Conservation (phyloP, 1,140 invertebrate species). For the Diplogasteroides magnus region DNA sequence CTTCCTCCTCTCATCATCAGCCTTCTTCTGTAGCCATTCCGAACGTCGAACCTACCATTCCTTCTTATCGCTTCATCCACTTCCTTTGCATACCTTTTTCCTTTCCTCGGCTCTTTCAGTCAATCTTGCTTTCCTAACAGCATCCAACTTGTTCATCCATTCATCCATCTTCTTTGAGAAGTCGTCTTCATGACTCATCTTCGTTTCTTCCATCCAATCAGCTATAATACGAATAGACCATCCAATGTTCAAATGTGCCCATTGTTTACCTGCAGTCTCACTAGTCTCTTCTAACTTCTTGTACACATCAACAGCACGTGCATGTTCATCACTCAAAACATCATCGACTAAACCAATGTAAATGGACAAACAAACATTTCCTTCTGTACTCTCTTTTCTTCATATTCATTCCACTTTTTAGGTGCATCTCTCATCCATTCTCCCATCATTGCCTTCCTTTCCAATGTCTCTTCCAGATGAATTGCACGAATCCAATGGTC, state of each 20-base stretch:
- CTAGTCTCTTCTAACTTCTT: constrained; percentile 37
- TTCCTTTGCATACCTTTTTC: constrained; percentile 24
- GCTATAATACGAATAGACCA: no score
- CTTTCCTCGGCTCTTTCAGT: constrained; percentile 29
- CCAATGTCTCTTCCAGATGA: constrained; percentile 49
- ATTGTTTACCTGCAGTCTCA: no score
- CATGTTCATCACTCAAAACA: constrained; percentile 41
- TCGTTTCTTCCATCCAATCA: constrained; percentile 39
- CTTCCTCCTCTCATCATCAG: not conserved
- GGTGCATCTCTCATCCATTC: constrained; percentile 25
- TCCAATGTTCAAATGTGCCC: no score
- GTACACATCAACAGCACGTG: constrained; percentile 37
- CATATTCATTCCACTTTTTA: constrained; percentile 38
- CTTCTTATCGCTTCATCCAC: constrained; percentile 4
- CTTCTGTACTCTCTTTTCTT: constrained; percentile 41
- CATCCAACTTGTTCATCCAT: constrained; percentile 27
- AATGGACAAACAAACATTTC: constrained; percentile 38
- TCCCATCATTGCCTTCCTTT: constrained; percentile 38
- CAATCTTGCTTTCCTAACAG: constrained; percentile 33
- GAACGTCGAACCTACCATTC: not conserved
- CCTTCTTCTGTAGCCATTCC: not conserved
- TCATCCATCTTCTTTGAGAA: constrained; percentile 34
- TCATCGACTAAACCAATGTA: not conserved
- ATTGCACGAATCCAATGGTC: constrained; percentile 51
- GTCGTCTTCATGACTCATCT: constrained; percentile 35